Percentiles rank a stretch among this genome's conserved stretches.
Evolutionary conservation across 2,797 vertebrate species (phyloP).

Genomic region (Rhynchonycteris naso): DNA sequence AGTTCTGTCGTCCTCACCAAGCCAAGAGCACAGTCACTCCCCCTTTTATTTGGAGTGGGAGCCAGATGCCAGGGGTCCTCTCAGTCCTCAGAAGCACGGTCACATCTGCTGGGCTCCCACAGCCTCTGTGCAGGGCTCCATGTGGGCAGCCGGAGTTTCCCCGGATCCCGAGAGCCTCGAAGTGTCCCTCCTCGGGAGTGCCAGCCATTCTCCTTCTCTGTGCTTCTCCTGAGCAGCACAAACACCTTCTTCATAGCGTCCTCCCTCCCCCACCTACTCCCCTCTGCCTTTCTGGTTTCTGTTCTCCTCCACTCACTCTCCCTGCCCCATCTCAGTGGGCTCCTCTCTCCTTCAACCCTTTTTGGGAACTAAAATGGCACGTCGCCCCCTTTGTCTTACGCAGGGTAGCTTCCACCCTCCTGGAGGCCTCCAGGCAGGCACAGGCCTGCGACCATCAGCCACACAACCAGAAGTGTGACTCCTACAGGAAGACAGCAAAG

Average conservation of each 20-base stretch:
- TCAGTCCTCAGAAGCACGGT: background rate
- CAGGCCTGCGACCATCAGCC: background rate
- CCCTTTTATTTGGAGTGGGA: background rate
- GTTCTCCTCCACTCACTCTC: no score
- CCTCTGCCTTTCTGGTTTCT: background rate
- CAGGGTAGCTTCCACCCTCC: background rate
- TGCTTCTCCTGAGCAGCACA: background rate
- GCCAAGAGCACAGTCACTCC: no score
- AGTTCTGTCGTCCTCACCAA: background rate
- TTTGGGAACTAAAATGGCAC: background rate
- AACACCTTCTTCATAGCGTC: background rate
- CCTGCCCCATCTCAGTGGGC: no score
- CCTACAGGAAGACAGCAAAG: background rate
- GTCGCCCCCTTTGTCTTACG: background rate
- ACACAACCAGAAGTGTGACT: fast-evolving
- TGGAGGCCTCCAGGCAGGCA: background rate
- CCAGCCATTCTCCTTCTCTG: background rate
- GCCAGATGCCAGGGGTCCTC: background rate
- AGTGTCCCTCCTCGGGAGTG: background rate
- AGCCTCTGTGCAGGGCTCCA: background rate
- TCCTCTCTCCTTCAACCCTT: no score
- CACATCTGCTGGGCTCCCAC: fast-evolving
- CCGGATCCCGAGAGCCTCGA: background rate
- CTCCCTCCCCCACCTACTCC: no score
- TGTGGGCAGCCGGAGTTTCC: background rate